Conservation (phyloP, 2,797 vertebrate genomes). For the Siniperca undulata region DNA sequence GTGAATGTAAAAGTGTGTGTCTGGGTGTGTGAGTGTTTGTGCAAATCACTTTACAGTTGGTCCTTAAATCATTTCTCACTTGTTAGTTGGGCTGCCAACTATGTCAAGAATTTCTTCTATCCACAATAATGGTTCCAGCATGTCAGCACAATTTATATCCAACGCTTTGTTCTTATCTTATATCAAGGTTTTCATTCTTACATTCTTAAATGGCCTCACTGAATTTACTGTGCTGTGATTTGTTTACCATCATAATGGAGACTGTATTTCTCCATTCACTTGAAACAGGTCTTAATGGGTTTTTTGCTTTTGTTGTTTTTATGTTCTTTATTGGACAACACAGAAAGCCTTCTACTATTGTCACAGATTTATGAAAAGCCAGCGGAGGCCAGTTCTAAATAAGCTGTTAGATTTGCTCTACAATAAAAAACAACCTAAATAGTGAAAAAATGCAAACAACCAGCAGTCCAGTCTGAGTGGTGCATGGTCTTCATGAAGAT, state of each 20-base stretch:
- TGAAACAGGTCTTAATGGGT: neutral
- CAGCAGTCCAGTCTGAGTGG: neutral
- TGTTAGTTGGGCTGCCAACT: constrained; percentile 39
- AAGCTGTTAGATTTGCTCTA: constrained; percentile 8
- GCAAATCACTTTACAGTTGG: constrained; percentile 6
- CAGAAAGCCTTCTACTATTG: neutral
- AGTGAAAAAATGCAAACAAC: neutral
- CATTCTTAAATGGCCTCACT: neutral
- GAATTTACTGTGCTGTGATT: constrained; percentile 6
- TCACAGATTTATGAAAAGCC: constrained; percentile 10
- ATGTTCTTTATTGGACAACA: neutral
- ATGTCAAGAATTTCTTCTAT: constrained; percentile 42
- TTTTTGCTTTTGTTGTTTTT: neutral
- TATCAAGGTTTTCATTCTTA: constrained; percentile 6
- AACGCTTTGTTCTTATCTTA: constrained; percentile 13
- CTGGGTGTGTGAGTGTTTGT: constrained; percentile 17
- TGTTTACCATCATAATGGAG: neutral
- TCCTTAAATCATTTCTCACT: constrained; percentile 30
- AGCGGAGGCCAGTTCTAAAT: neutral
- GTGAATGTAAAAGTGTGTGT: constrained; percentile 29
- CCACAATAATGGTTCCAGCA: constrained; percentile 23
- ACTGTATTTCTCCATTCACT: constrained; percentile 5
- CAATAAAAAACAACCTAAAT: constrained; percentile 15
- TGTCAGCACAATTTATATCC: constrained; percentile 27
- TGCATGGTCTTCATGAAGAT: neutral